A percentile compares a stretch with the other conserved stretches of the same genome.
Conservation (phyloP, 2,888 invertebrate genomes). For the Alloplasta piceator region DNA sequence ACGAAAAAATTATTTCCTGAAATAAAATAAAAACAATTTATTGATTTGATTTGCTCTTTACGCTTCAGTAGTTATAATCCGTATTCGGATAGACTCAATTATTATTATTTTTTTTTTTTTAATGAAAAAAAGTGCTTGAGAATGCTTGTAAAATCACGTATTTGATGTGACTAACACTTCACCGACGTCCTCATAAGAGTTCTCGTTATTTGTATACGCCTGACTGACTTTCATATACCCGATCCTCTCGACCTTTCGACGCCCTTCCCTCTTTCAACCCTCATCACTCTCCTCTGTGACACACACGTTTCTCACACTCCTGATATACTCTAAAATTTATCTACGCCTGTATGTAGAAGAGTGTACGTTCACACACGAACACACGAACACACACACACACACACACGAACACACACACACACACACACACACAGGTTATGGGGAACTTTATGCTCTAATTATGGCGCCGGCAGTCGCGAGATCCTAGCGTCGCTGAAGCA, state of each 20-base stretch:
- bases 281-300: background rate
- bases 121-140: background rate
- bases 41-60: too few species aligned
- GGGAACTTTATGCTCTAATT: constrained; percentile 69
- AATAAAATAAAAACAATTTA: too few species aligned
- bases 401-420: constrained; percentile 8
- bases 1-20: too few species aligned
- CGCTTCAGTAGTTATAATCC: too few species aligned
- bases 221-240: constrained; percentile 23
- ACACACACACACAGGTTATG: constrained; percentile 1
- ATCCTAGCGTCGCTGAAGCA: constrained; percentile 68
- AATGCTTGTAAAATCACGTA: constrained; percentile 7
- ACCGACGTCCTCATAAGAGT: constrained; percentile 27
- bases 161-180: constrained; percentile 12
- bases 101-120: background rate
- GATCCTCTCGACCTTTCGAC: constrained; percentile 38
- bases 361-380: too few species aligned
- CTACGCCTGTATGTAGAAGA: constrained; percentile 1
- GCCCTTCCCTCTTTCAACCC: constrained; percentile 14
- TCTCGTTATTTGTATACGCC: constrained; percentile 44
- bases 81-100: too few species aligned
- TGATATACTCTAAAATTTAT: constrained; percentile 33
- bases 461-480: constrained; percentile 65
- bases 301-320: constrained; percentile 25
- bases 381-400: background rate